A percentile compares a stretch with the other conserved stretches of the same genome.
Evolutionary conservation across 2,113 vertebrate genomes (phyloP).

Genomic region (Emydura subglobosa): DNA sequence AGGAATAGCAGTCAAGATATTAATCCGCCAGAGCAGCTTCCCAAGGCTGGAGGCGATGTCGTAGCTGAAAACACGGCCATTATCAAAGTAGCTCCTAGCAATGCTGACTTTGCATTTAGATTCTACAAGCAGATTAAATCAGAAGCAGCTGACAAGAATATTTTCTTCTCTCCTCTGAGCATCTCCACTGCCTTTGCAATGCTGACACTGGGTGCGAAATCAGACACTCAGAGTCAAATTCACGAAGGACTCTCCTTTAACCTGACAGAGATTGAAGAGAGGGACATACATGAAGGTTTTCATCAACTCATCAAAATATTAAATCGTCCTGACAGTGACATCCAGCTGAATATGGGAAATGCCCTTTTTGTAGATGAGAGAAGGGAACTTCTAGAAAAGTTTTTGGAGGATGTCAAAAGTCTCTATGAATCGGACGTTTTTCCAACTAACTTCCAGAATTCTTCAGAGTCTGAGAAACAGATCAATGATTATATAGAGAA

Average conservation of each 20-base stretch:
- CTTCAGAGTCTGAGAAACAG: constrained; percentile 54
- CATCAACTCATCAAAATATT: constrained; percentile 76
- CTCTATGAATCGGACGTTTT: constrained; percentile 72
- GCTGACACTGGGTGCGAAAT: constrained; percentile 82
- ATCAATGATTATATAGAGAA: constrained; percentile 77
- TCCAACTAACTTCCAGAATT: constrained; percentile 72
- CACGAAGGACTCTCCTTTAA: constrained; percentile 79
- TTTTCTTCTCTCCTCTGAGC: too few relatives aligned
- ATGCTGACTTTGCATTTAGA: constrained; percentile 83
- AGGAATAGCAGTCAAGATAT: neutral
- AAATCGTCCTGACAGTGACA: constrained; percentile 31
- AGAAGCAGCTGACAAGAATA: constrained; percentile 52
- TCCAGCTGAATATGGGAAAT: constrained; percentile 65
- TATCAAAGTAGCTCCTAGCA: constrained; percentile 67
- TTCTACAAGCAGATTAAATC: constrained; percentile 82
- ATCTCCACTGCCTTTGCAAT: constrained; percentile 87
- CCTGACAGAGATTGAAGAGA: too few relatives aligned
- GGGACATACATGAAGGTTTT: constrained; percentile 81
- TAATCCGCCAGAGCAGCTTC: neutral
- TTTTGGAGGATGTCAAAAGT: constrained; percentile 71
- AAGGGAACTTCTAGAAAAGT: constrained; percentile 72
- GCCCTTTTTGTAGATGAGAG: neutral
- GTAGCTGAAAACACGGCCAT: neutral
- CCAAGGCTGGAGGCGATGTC: neutral
- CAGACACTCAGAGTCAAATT: constrained; percentile 81